A percentile compares a stretch with the other conserved stretches of the same genome.
These are phyloP conservation scores for Eutolmus rufibarbis DNA, from an alignment of 2,888 invertebrate species.

Conservation along the genomic window DNA sequence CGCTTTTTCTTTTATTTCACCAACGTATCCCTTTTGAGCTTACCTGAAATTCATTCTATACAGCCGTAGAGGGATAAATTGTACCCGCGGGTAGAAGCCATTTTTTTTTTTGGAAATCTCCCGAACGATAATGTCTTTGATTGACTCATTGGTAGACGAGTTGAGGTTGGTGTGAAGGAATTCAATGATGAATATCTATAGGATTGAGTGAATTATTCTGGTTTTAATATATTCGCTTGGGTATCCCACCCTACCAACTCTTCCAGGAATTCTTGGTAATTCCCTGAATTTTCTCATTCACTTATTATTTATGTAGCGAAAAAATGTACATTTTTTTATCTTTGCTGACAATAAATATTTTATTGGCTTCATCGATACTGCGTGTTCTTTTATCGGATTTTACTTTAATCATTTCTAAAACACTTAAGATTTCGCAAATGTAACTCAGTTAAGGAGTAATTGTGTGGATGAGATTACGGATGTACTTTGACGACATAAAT, in stretches of 20 bases:
- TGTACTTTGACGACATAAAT: neutral
- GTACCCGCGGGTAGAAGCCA: neutral
- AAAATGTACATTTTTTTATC: neutral
- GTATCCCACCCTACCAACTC: neutral
- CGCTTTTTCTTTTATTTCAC: neutral
- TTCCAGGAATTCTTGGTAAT: neutral
- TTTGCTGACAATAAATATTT: neutral
- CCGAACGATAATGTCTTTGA: constrained; percentile 39
- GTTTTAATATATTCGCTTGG: neutral
- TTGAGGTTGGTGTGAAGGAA: neutral
- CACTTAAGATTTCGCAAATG: neutral
- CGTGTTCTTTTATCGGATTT: neutral
- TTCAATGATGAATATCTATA: neutral
- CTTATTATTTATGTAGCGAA: neutral
- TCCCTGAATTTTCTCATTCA: neutral
- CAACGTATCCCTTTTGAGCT: neutral
- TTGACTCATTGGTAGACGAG: constrained; percentile 34
- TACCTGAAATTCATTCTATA: neutral
- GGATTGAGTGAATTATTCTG: constrained; percentile 4
- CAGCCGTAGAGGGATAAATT: neutral
- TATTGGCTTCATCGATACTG: neutral
- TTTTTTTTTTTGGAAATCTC: neutral
- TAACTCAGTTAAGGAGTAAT: neutral
- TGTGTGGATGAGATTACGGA: neutral
- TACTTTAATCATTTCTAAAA: neutral